Base-by-base conservation (phyloP, 2,113 vertebrate species). In the Notechis scutatus region DNA sequence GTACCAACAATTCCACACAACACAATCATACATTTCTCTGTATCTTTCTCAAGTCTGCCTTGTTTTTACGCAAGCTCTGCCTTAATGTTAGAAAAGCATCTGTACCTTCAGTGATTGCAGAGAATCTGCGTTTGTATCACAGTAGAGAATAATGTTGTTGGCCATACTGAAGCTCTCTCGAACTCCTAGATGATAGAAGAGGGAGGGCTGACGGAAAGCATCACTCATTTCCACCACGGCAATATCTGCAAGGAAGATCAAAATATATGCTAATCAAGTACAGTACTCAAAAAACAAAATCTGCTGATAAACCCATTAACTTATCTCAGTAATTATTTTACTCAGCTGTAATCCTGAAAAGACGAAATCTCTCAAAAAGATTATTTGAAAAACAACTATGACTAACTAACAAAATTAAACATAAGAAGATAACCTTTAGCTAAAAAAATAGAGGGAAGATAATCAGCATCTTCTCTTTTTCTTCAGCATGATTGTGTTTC, bases 131-230 rank as follows among this genome's bases (percentile, higher is more conserved):
- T 99, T 98, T 9, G 98, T 99, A 93, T 99, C 99, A 92, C 99
- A 99, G 98, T 99, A 99, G 92, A 99, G 98, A 96, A 99, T 99
- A 96, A 99, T 99, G 97, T 99, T 99, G 98, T 99, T 99, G 95
- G 98, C 99, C 99, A 99, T 99, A 97, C 99, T 99, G 98, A 99
- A 99, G 96, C 99, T 99, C 95, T 99, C 99, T 95, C 99, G 95
- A 94, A 99, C 99, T 52, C 99, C 99, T 50, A 99, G 98, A 95
- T 99, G 99, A 97, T 99, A 99, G 96, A 99, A 99, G 64, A 99
- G 97, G 1, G 99, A 99, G 0, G 99, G 99, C 89, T 99, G 99
- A n/a, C 99, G 98, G 96, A 99, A 99, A 21, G 99, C 99, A 0
- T 99, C 99, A 0, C 98, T 99, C 99, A 99, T 99, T 97, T 99